phyloP scores from a whole-genome alignment of 1,140 invertebrate genomes.

The Pseudomyrmex pallidus region DNA sequence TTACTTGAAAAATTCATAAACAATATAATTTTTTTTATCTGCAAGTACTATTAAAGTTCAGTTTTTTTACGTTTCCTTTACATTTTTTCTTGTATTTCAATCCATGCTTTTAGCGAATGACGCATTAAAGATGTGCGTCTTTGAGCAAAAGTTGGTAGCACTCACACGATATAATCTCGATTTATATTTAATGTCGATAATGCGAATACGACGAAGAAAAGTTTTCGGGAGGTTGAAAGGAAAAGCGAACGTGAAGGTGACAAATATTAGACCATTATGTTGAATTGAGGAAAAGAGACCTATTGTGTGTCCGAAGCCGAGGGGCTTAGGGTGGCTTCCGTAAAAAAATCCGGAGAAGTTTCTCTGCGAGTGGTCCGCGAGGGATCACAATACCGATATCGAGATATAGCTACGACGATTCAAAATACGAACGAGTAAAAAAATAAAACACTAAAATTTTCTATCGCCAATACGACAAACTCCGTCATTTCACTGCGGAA shows the following conservation, averaged over 20 bases:
- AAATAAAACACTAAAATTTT: slow-evolving; percentile 26
- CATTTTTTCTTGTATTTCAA: background rate
- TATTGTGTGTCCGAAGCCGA: slow-evolving; percentile 29
- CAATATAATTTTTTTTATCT: slow-evolving; percentile 9
- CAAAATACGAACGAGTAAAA: background rate
- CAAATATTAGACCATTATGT: slow-evolving; percentile 34
- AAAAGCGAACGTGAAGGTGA: slow-evolving; percentile 40
- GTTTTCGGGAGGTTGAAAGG: slow-evolving; percentile 2
- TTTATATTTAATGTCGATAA: slow-evolving; percentile 15
- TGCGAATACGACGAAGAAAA: background rate
- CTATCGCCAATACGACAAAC: slow-evolving; percentile 1
- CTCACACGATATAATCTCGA: slow-evolving; percentile 1
- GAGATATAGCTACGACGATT: slow-evolving; percentile 20
- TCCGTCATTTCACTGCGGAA: slow-evolving; percentile 25
- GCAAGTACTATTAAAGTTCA: slow-evolving; percentile 18
- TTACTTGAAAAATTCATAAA: slow-evolving; percentile 3
- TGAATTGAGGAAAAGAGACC: slow-evolving; percentile 7
- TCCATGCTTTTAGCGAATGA: background rate
- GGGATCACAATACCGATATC: slow-evolving; percentile 16
- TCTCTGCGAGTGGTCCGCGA: background rate
- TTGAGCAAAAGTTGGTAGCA: background rate
- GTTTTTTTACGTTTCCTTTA: background rate
- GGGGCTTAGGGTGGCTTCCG: slow-evolving; percentile 16
- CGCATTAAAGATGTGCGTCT: background rate
- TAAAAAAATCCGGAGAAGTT: slow-evolving; percentile 7